phyloP scores from a whole-genome alignment of 2,113 vertebrate species.

The Patagioenas fasciata region DNA sequence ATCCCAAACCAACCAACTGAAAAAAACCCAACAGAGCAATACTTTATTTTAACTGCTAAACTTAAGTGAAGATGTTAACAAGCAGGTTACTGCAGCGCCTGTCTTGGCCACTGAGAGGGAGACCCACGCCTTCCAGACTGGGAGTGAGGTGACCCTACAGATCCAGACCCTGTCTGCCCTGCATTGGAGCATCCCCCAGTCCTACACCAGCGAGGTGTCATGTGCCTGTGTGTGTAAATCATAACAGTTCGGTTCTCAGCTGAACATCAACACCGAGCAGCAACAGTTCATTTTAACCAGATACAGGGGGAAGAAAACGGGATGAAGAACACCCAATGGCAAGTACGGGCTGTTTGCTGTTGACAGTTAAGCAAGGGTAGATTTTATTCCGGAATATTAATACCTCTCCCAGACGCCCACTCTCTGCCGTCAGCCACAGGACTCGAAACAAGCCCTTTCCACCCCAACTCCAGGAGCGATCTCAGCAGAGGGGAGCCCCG shows the following conservation, averaged over 20 bases:
- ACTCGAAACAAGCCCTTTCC: neutral
- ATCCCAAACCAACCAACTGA: too few relatives aligned
- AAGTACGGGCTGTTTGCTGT: neutral
- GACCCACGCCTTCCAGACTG: neutral
- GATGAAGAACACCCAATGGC: neutral
- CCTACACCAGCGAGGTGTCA: neutral
- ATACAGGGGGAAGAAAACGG: neutral
- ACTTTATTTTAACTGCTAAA: neutral
- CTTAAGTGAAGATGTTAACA: neutral
- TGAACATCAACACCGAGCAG: neutral
- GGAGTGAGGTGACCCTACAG: neutral
- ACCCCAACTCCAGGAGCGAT: too few relatives aligned
- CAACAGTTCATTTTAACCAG: neutral
- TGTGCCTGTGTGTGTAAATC: accelerated
- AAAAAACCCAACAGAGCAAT: neutral
- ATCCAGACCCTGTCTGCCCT: neutral
- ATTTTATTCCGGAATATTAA: neutral
- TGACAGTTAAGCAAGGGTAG: neutral
- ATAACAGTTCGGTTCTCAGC: accelerated
- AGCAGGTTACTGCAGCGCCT: neutral
- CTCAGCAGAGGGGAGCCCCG: neutral
- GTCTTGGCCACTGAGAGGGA: neutral
- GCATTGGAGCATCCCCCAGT: neutral
- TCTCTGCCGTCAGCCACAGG: neutral
- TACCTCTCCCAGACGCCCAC: neutral